Evolutionary conservation across 2,888 invertebrate genomes (phyloP).

Genomic region (Yponomeuta malinellus): DNA sequence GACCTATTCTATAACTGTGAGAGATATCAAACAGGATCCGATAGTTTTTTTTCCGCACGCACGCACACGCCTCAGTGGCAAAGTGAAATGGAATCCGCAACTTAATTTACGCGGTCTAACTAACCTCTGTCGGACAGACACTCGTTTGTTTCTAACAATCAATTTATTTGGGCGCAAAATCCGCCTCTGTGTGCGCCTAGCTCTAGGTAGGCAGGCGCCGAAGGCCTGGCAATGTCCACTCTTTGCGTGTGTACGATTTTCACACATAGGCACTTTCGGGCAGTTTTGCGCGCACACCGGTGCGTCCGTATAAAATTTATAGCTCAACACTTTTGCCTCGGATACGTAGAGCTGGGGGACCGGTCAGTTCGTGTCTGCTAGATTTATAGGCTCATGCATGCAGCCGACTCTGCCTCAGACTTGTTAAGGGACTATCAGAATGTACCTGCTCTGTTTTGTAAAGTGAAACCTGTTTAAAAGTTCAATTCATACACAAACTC

Average conservation of each 20-base stretch:
- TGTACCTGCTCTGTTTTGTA: slow-evolving; percentile 37
- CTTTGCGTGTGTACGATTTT: slow-evolving; percentile 61
- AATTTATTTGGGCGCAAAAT: slow-evolving; percentile 55
- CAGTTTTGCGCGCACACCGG: slow-evolving; percentile 37
- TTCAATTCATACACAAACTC: too few relatives aligned
- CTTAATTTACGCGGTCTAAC: slow-evolving; percentile 27
- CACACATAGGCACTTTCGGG: slow-evolving; percentile 40
- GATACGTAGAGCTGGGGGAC: slow-evolving; percentile 37
- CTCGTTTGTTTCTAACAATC: slow-evolving; percentile 43
- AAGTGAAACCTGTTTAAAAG: slow-evolving; percentile 17
- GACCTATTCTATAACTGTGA: too few relatives aligned
- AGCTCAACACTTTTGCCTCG: slow-evolving; percentile 71
- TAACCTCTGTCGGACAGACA: slow-evolving; percentile 40
- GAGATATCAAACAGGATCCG: slow-evolving; percentile 36
- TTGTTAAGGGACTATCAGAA: not conserved
- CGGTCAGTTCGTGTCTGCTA: slow-evolving; percentile 73
- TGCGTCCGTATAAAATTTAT: slow-evolving; percentile 70
- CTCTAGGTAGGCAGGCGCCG: slow-evolving; percentile 14
- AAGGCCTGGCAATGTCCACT: slow-evolving; percentile 51
- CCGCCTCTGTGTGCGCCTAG: slow-evolving; percentile 24
- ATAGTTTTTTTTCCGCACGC: not conserved
- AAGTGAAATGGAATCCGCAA: slow-evolving; percentile 8
- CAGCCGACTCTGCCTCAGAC: slow-evolving; percentile 24
- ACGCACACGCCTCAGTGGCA: not conserved
- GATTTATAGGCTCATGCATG: slow-evolving; percentile 50